Conservation (phyloP, 2,113 vertebrate genomes). For the Perca flavescens region DNA sequence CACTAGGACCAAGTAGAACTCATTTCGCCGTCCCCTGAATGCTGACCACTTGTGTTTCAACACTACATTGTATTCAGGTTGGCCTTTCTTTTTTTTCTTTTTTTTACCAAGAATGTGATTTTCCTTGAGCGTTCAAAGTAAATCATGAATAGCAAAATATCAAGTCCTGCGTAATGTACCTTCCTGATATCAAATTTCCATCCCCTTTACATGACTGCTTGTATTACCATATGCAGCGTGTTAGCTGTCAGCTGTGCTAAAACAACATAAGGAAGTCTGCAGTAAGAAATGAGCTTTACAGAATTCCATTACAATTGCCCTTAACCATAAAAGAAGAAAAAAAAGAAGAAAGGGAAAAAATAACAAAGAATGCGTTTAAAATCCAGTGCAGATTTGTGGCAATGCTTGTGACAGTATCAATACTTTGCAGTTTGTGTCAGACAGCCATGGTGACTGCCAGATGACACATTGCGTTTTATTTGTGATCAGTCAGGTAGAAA, state of each 20-base stretch:
- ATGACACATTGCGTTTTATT: conserved; percentile 76
- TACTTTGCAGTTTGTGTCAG: conserved; percentile 44
- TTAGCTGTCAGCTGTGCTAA: conserved; percentile 54
- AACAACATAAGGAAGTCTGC: conserved; percentile 40
- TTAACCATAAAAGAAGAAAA: conserved; percentile 1
- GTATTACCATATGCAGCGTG: conserved; percentile 60
- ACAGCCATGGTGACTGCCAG: conserved; percentile 62
- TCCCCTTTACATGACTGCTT: conserved; percentile 50
- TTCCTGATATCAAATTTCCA: conserved; percentile 33
- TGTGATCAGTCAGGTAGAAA: conserved; percentile 79
- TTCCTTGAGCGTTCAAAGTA: conserved; percentile 3
- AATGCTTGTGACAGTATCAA: conserved; percentile 15
- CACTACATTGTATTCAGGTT: conserved; percentile 46
- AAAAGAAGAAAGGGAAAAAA: background rate
- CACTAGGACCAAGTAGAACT: conserved; percentile 63
- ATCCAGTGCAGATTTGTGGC: background rate
- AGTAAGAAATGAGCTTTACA: conserved; percentile 43
- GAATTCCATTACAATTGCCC: conserved; percentile 32
- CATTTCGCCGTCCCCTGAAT: conserved; percentile 48
- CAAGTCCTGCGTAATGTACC: background rate
- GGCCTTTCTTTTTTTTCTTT: background rate
- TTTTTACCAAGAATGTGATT: background rate
- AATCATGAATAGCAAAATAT: conserved; percentile 31
- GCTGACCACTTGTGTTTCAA: conserved; percentile 62
- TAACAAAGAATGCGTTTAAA: background rate